Evolutionary conservation across 2,797 vertebrate species (phyloP).

Genomic region (Mallotus villosus): DNA sequence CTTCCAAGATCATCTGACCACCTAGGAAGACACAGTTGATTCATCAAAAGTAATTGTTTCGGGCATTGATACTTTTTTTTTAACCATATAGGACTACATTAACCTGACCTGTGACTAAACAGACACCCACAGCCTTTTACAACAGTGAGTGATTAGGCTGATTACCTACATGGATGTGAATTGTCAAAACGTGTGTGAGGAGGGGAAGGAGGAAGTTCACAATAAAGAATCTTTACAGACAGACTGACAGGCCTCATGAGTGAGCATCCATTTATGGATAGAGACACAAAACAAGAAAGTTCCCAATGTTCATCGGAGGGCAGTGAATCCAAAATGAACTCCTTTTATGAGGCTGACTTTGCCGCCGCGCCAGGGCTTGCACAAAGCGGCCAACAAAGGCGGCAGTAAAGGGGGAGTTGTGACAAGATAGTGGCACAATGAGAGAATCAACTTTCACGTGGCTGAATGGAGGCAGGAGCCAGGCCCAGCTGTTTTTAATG

Average conservation of each 20-base stretch:
- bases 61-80: slow-evolving; percentile 18
- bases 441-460: slow-evolving; percentile 80
- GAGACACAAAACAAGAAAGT: slow-evolving; percentile 70
- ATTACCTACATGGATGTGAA: slow-evolving; percentile 66
- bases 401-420: slow-evolving; percentile 74
- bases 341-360: slow-evolving; percentile 78
- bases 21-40: slow-evolving; percentile 41
- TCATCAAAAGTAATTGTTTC: slow-evolving; percentile 34
- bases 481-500: slow-evolving; percentile 82
- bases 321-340: slow-evolving; percentile 81
- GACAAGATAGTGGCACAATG: slow-evolving; percentile 76
- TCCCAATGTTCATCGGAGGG: slow-evolving; percentile 72
- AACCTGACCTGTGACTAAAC: background rate
- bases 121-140: background rate
- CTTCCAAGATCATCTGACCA: slow-evolving; percentile 49
- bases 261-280: slow-evolving; percentile 73
- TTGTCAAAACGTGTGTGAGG: slow-evolving; percentile 59
- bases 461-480: slow-evolving; percentile 74
- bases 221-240: slow-evolving; percentile 70
- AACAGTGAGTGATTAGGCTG: slow-evolving; percentile 48
- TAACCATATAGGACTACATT: background rate
- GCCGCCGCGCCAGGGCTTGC: slow-evolving; percentile 60
- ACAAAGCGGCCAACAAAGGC: slow-evolving; percentile 72
- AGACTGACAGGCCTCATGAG: slow-evolving; percentile 67
- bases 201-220: slow-evolving; percentile 62